Conservation (phyloP, 2,888 invertebrate species). For the Drosophila conformis region DNA sequence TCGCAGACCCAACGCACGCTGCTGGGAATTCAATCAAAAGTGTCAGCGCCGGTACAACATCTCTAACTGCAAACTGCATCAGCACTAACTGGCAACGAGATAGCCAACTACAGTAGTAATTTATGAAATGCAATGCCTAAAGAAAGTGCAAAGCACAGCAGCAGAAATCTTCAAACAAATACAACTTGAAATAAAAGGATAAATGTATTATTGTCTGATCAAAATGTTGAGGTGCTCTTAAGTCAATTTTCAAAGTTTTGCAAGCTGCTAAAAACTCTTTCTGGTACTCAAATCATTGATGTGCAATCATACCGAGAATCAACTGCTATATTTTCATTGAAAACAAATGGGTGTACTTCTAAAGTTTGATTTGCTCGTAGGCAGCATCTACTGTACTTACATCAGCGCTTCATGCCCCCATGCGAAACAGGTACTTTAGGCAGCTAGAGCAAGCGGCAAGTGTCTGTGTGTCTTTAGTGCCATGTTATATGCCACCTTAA, state of each 20-base stretch:
- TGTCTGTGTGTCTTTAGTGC: slow-evolving; percentile 79
- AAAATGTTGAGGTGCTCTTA: neutral
- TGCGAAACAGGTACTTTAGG: slow-evolving; percentile 78
- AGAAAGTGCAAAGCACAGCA: neutral
- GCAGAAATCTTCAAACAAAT: neutral
- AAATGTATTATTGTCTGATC: neutral
- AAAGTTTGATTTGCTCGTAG: slow-evolving; percentile 8
- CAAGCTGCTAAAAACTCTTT: neutral
- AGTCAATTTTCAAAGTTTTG: too few species aligned
- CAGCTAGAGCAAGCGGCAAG: slow-evolving; percentile 63
- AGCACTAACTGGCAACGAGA: slow-evolving; percentile 61
- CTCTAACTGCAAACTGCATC: slow-evolving; percentile 61
- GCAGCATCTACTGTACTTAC: slow-evolving; percentile 40
- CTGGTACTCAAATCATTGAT: neutral
- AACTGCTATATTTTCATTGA: neutral
- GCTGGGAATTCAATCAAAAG: slow-evolving; percentile 83
- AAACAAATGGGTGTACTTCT: neutral
- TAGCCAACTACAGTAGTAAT: slow-evolving; percentile 30
- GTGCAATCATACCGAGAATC: neutral
- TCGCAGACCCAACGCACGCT: slow-evolving; percentile 60
- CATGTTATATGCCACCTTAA: slow-evolving; percentile 83
- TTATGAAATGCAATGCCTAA: neutral
- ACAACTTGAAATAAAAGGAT: neutral
- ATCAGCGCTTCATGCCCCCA: slow-evolving; percentile 37
- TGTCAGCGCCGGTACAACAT: slow-evolving; percentile 76